Evolutionary conservation across 1,140 invertebrate genomes (phyloP), one percentile per base, ranked within the genome.

Genomic region (Drosophila azteca): DNA sequence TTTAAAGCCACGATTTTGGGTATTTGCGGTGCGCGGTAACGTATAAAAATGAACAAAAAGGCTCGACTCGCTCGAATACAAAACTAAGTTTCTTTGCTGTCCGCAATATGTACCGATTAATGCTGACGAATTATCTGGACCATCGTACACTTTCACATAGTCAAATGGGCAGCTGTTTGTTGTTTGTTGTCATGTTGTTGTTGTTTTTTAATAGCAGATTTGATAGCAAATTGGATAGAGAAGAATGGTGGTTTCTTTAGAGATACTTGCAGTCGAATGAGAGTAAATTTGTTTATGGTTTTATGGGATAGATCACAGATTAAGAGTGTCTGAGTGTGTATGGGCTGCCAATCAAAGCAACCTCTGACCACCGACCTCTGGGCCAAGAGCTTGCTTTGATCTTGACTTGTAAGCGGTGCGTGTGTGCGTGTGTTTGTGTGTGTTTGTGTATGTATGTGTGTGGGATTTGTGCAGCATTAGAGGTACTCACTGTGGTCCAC

Each of bases 21-120:
- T 96, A 92, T 97, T 97, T 77, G 97, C 96, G 83, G 96, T 96
- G 90, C 97, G 94, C 89, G 96, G 94, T 70, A 98, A 94, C 65
- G 97, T 98, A 90, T 95, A 95, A 93, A 99, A 99, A 74, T 96
- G 95, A 79, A 99, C 96, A 83, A 97, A 95, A 71, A 99, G 94
- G 71, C 95, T 95, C 89, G 97, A 96, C 87, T 96, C 95, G 76
- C 97, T 98, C 74, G 98, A 99, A 93, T 98, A 99, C 51, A 99
- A 94, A 77, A 98, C 96, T 90, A 99, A 94, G 93, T 98, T 98
- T 87, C 97, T 94, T 93, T 99, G 97, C 93, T 99, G 98, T 70
- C 98, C 98, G 93, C 99, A 99, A 92, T 99, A 99, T 60, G 97
- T 99, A 80, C 97, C 97, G 90, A 99, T 99, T 79, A 98, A 95